phyloP scores from a whole-genome alignment of 1,140 invertebrate species.

The Drosophila burlai region DNA sequence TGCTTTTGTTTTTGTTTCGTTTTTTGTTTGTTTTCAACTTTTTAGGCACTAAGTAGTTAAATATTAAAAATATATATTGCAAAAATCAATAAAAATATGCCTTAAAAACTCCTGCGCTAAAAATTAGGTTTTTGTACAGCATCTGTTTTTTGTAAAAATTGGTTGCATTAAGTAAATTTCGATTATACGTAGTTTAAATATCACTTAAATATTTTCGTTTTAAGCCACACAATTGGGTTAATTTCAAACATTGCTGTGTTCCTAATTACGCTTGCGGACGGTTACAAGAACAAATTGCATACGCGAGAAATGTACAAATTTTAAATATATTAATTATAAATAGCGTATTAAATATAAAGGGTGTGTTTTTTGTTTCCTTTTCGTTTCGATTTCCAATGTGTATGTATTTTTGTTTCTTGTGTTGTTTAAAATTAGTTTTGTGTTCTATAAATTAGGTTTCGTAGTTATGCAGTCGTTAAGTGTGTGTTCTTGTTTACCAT shows the following conservation, averaged over 20 bases:
- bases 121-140: slow-evolving; percentile 73
- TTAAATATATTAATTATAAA: slow-evolving; percentile 64
- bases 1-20: slow-evolving; percentile 26
- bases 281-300: slow-evolving; percentile 64
- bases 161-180: slow-evolving; percentile 55
- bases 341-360: slow-evolving; percentile 45
- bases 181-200: slow-evolving; percentile 62
- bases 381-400: slow-evolving; percentile 19
- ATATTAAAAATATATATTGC: slow-evolving; percentile 76
- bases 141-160: slow-evolving; percentile 43
- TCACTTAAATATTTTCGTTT: slow-evolving; percentile 76
- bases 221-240: slow-evolving; percentile 58
- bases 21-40: slow-evolving; percentile 49
- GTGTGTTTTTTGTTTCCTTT: slow-evolving; percentile 49
- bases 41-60: slow-evolving; percentile 72
- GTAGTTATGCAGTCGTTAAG: slow-evolving; percentile 69
- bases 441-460: slow-evolving; percentile 58
- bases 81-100: slow-evolving; percentile 73
- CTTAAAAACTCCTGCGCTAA: slow-evolving; percentile 71
- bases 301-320: slow-evolving; percentile 59
- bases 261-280: slow-evolving; percentile 56
- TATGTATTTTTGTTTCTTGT: slow-evolving; percentile 33
- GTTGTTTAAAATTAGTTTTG: slow-evolving; percentile 57
- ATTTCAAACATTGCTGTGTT: slow-evolving; percentile 39
- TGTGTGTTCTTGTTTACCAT: slow-evolving; percentile 51